Conservation (phyloP, 2,113 vertebrate genomes). For the Circaetus gallicus region DNA sequence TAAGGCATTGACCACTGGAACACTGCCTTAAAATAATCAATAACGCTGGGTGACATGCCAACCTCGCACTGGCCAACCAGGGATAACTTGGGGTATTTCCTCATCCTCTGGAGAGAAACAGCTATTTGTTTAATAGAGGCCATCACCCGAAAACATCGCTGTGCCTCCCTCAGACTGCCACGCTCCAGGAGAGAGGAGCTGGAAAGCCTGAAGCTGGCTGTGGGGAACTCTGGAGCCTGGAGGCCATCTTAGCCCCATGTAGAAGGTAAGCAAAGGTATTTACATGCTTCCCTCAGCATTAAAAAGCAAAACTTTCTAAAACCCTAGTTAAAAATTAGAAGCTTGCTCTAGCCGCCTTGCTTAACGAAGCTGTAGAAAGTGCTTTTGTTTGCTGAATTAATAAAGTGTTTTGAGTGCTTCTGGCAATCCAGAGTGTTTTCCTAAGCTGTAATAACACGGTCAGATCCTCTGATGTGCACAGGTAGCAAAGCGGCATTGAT, state of each 20-base stretch:
- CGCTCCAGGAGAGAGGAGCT: background rate
- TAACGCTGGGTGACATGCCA: background rate
- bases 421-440: background rate
- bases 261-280: conserved; percentile 16
- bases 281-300: background rate
- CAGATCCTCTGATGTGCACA: background rate
- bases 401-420: background rate
- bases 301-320: background rate
- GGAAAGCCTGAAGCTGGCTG: background rate
- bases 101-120: conserved; percentile 12
- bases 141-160: fast-evolving
- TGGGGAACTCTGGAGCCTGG: background rate
- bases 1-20: conserved; percentile 61
- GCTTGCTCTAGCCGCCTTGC: background rate
- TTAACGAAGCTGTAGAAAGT: background rate
- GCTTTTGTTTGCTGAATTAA: conserved; percentile 3
- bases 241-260: background rate
- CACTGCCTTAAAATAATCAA: conserved; percentile 46
- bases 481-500: background rate
- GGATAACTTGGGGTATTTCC: conserved; percentile 44
- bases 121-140: conserved; percentile 23
- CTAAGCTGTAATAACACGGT: background rate
- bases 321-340: background rate
- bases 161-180: background rate
- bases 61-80: background rate